Evolutionary conservation across 2,797 vertebrate genomes (phyloP).

Genomic region (Phalloptychus januarius): DNA sequence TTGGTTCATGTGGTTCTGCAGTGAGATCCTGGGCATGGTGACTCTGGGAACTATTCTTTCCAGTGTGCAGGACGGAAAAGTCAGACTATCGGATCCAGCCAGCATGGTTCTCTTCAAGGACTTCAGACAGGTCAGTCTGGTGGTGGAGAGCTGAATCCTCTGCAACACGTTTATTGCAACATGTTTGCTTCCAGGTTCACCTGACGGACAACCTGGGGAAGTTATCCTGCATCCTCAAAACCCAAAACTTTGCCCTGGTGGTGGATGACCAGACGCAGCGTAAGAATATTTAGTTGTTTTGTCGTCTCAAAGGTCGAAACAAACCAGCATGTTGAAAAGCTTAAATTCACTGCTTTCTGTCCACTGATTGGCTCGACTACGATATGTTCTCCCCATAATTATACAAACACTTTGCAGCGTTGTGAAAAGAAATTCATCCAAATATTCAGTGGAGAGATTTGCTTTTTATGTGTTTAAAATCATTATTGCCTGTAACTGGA

Average conservation of each 20-base stretch:
- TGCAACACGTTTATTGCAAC: background rate
- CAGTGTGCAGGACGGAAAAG: conserved; percentile 83
- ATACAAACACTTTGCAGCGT: background rate
- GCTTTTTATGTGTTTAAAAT: background rate
- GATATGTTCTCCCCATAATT: background rate
- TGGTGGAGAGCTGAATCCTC: background rate
- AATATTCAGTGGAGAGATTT: background rate
- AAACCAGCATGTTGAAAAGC: background rate
- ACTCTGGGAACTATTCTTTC: conserved; percentile 88
- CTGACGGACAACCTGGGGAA: conserved; percentile 85
- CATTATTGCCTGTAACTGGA: background rate
- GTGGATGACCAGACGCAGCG: conserved; percentile 88
- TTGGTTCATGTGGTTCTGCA: conserved; percentile 52
- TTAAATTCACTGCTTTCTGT: background rate
- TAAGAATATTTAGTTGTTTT: conserved; percentile 66
- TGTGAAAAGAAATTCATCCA: background rate
- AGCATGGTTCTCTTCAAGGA: conserved; percentile 85
- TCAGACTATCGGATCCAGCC: conserved; percentile 85
- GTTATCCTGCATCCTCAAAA: conserved; percentile 87
- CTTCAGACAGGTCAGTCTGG: conserved; percentile 77
- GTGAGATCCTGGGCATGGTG: conserved; percentile 87
- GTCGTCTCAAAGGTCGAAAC: background rate
- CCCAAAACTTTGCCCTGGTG: conserved; percentile 87
- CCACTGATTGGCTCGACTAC: background rate
- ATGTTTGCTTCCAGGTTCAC: conserved; percentile 72